These are phyloP conservation scores for Astreopora myriophthalma DNA, from an alignment of 64 coral and sea anemone genomes.

Conservation along the genomic window DNA sequence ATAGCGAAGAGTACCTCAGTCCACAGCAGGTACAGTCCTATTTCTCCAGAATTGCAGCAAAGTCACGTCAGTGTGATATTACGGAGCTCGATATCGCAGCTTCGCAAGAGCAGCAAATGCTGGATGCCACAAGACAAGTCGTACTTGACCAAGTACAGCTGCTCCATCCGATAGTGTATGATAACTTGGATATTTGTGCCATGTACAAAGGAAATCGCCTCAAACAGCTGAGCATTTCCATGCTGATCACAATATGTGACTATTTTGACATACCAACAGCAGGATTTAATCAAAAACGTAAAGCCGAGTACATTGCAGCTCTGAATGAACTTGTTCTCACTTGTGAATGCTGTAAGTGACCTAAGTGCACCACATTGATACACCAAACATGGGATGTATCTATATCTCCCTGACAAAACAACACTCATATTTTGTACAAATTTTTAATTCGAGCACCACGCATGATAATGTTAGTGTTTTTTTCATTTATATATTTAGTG, in stretches of 20 bases:
- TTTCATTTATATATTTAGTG: no score
- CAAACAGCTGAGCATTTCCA: slow-evolving; percentile 16
- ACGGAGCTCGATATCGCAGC: background rate
- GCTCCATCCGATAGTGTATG: slow-evolving; percentile 12
- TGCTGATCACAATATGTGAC: slow-evolving; percentile 5
- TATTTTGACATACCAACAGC: slow-evolving; percentile 26
- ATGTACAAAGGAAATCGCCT: slow-evolving; percentile 17
- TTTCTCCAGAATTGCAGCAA: background rate
- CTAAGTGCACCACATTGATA: no score
- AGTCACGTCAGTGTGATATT: background rate
- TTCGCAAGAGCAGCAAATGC: background rate
- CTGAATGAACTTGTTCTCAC: background rate
- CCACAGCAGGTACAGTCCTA: slow-evolving; percentile 25
- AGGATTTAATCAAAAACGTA: slow-evolving; percentile 19
- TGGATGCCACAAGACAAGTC: background rate
- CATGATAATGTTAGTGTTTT: no score
- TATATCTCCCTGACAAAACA: no score
- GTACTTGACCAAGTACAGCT: slow-evolving; percentile 3
- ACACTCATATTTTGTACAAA: no score
- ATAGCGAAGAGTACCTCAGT: slow-evolving; percentile 3
- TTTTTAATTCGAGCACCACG: no score
- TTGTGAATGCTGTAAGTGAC: slow-evolving; percentile 7
- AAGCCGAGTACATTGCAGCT: background rate
- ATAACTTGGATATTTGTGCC: slow-evolving; percentile 15
- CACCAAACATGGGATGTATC: background rate